These are phyloP conservation scores for Serrognathus titanus DNA, from an alignment of 2,888 invertebrate genomes.

Conservation along the genomic window DNA sequence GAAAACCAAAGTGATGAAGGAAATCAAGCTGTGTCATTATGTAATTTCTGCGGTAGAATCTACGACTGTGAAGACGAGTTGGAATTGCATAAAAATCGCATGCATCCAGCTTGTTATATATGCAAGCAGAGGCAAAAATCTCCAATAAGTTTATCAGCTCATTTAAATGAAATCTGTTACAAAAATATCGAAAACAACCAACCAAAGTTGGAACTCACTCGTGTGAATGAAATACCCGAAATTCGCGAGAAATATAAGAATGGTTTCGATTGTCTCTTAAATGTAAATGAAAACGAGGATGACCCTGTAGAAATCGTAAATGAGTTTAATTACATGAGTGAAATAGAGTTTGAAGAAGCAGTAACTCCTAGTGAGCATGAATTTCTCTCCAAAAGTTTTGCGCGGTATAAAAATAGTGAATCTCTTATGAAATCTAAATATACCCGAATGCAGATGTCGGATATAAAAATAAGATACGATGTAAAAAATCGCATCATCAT, in stretches of 20 bases:
- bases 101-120: no score
- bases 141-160: background rate
- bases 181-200: conserved; percentile 10
- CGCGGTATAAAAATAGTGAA: no score
- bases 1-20: no score
- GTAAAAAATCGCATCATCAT: conserved; percentile 11
- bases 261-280: conserved; percentile 9
- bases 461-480: no score
- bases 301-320: background rate
- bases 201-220: conserved; percentile 5
- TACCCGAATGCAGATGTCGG: no score
- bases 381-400: no score
- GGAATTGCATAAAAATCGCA: no score
- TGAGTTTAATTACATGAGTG: conserved; percentile 5
- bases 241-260: conserved; percentile 8
- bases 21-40: no score
- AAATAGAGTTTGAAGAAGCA: conserved; percentile 10
- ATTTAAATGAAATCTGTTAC: conserved; percentile 10
- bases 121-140: no score
- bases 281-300: background rate
- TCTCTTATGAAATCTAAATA: no score
- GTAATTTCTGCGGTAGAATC: no score
- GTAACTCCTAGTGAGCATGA: conserved; percentile 5
- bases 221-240: conserved; percentile 10
- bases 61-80: no score